Evolutionary conservation across 64 coral and sea anemone species (phyloP).

Genomic region (Trachythela sp.): DNA sequence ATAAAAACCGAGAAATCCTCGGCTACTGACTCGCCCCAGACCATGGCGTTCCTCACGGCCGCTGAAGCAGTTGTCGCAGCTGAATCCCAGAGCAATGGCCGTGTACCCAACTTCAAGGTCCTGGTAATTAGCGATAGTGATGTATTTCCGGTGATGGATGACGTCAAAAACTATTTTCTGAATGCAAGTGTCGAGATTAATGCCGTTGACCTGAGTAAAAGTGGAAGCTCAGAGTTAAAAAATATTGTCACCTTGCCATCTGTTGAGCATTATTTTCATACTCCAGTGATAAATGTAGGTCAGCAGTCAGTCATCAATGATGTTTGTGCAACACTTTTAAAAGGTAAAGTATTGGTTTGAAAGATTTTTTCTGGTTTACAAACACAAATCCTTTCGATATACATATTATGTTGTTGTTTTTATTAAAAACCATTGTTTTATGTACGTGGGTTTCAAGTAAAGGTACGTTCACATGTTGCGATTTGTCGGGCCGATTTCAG

Average conservation of each 20-base stretch:
- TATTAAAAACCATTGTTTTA: no score
- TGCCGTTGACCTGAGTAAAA: background rate
- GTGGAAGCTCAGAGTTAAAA: background rate
- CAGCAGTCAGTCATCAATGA: background rate
- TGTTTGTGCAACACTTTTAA: background rate
- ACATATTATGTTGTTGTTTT: no score
- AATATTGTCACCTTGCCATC: background rate
- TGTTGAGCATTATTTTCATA: background rate
- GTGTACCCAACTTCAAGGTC: background rate
- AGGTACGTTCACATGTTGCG: no score
- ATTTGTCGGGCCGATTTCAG: no score
- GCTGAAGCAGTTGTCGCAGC: background rate
- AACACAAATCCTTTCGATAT: no score
- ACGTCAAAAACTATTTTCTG: background rate
- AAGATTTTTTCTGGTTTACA: no score
- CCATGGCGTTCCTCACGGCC: background rate
- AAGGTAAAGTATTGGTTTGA: background rate
- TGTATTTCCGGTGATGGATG: background rate
- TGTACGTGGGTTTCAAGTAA: no score
- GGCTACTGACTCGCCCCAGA: background rate
- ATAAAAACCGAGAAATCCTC: background rate
- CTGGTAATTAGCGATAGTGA: slow-evolving; percentile 2
- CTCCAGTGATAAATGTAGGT: background rate
- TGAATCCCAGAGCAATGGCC: background rate
- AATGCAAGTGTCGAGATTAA: background rate